These are phyloP conservation scores for Cheumatopsyche charites DNA, from an alignment of 1,140 invertebrate genomes.

Conservation along the genomic window DNA sequence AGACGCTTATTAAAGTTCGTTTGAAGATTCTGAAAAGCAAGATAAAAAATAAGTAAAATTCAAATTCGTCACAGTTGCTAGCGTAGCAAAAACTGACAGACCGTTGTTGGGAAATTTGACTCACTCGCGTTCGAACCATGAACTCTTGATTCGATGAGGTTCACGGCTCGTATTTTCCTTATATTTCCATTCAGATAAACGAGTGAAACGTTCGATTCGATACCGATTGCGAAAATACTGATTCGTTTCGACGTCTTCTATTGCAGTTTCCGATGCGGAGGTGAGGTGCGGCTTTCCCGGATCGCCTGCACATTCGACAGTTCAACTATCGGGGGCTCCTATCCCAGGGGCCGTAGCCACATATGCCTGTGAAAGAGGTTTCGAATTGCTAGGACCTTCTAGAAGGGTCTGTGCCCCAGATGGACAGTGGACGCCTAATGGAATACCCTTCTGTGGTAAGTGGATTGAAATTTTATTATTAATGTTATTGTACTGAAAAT, in stretches of 20 bases:
- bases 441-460: constrained; percentile 94
- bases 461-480: constrained; percentile 47
- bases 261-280: not conserved
- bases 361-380: constrained; percentile 88
- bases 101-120: not conserved
- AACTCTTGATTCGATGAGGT: not conserved
- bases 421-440: constrained; percentile 86
- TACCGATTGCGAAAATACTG: not conserved
- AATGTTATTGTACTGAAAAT: too few relatives aligned
- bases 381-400: constrained; percentile 86
- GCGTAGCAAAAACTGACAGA: not conserved
- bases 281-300: constrained; percentile 83
- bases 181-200: not conserved
- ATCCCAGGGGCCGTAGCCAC: constrained; percentile 76
- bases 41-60: not conserved
- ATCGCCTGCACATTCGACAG: constrained; percentile 84
- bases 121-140: constrained; percentile 3
- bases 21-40: not conserved
- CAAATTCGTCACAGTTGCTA: not conserved
- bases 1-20: too few relatives aligned
- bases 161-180: too few relatives aligned
- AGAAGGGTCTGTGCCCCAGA: constrained; percentile 76
- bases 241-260: not conserved
- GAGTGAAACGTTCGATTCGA: not conserved
- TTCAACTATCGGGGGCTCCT: constrained; percentile 75